Evolutionary conservation across 2,888 invertebrate genomes (phyloP), one percentile per base, ranked within the genome.

Genomic region (Mystacides longicornis): DNA sequence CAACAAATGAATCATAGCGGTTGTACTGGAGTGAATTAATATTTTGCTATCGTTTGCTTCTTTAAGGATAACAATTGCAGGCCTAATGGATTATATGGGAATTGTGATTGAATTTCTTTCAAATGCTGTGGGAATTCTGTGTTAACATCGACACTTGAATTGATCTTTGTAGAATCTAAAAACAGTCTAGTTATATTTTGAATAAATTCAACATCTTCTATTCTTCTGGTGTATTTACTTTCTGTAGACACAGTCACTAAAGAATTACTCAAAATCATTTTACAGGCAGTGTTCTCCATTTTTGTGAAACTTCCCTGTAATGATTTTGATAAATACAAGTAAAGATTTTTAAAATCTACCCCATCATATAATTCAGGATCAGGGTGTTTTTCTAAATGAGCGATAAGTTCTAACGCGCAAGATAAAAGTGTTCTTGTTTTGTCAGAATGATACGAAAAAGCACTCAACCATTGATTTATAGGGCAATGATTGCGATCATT

Each of bases 311-410:
- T 74, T 0, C 75, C 76, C 60, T 73, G 73, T 63, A 75, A 64
- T 2, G 74, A 71, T 63, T 73, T 70, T 0, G 74, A 74, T 43
- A 77, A 58, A 50, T 67, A 64, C 49, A 68, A 66, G 58, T 77
- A 76, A 11, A 73, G 59, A 16, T 65, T 65, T 54, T 63, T 67
- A 33, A 77, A 72, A 62, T 76, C 69, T 53, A 74, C 63, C 33
- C 67, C 64, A 1, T 67, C 67, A 11, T 70, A 69, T 2, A 56
- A 57, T 1, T 59, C 48, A 1, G 69, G 49, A 2, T 64, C 3
- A 0, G 74, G 73, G 23, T 71, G 67, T 2, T 67, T 62, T 60
- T 75, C 75, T 57, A 70, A 66, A 11, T 74, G 70, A n/a, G 73
- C 74, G 23, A 77, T 71, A 16, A 74, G 60, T 20, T 72, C 65